Evolutionary conservation across 2,797 vertebrate genomes (phyloP).

Genomic region (Lepilemur septentrionalis): DNA sequence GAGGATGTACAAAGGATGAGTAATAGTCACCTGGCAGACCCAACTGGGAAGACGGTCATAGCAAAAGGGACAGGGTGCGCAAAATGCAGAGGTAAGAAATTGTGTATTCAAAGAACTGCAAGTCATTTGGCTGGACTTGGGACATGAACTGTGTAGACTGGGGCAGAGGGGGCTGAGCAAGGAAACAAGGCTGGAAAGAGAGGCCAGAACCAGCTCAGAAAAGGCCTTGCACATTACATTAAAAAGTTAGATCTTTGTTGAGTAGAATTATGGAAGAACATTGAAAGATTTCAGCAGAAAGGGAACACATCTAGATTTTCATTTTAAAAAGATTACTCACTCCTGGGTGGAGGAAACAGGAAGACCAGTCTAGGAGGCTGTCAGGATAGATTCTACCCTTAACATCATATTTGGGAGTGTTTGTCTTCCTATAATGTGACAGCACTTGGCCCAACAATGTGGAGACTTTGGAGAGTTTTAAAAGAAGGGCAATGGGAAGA

Average conservation of each 20-base stretch:
- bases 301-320: not conserved
- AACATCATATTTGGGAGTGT: rapidly evolving
- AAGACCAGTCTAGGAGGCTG: not conserved
- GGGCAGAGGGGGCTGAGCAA: rapidly evolving
- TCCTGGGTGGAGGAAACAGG: not conserved
- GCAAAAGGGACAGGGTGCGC: not conserved
- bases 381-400: not conserved
- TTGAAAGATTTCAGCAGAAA: not conserved
- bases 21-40: not conserved
- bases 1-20: not conserved
- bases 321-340: not conserved
- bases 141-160: not conserved
- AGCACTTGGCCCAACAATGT: not conserved
- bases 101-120: not conserved
- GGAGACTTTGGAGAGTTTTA: not conserved
- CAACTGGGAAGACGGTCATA: too few species aligned
- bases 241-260: not conserved
- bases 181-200: not conserved
- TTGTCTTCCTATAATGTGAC: not conserved
- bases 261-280: not conserved
- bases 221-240: not conserved
- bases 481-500: not conserved
- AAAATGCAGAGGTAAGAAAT: not conserved
- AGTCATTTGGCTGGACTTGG: not conserved
- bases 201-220: not conserved